Base-by-base conservation (phyloP, 2,888 invertebrate genomes). In the Charanyca ferruginea region DNA sequence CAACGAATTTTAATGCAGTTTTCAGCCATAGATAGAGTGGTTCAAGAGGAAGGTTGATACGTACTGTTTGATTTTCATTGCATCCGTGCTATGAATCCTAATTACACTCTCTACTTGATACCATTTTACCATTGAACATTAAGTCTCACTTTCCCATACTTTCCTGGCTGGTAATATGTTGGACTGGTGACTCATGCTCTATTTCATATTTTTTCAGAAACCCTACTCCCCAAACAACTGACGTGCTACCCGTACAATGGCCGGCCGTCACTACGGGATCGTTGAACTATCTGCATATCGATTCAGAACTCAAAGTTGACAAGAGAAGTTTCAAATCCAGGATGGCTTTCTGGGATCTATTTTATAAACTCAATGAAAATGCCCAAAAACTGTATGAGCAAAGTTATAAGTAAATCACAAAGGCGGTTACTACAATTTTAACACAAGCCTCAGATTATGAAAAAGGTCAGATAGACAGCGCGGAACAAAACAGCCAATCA, bases 261-360 rank as follows among this genome's bases (percentile, higher is more conserved):
- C 67, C 75, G 13, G 64, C 79, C 3, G 83, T 77, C 5, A 81
- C 85, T 8, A 61, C 73, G 48, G 82, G 81, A 20, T 52, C 60
- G 4, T 16, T 75, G 4, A 68, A 75, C 61, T 87, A 79, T 28
- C 69, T 88, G 38, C 65, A 81, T 32, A 87, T 88, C 32, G 80
- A 87, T 63, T 68, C 77, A 9, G 79, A 86, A 32, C 65, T 87
- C 4, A 74, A 60, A 54, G 62, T 87, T 22, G 66, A 83, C 41
- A 77, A 73, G 32, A 83, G 87, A 58, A 79, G 75, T 58, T 83
- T 83, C 49, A 81, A 85, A 16, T 70, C 77, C 8, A 81, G 88
- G 62, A 85, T 88, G 73, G 79, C 88, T 23, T 84, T 89, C 64
- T 89, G 88, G 89, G 82, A 88, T 57, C 58, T 88, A 13, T 87